Evolutionary conservation across 2,113 vertebrate species (phyloP).

Genomic region (Meleagris gallopavo): DNA sequence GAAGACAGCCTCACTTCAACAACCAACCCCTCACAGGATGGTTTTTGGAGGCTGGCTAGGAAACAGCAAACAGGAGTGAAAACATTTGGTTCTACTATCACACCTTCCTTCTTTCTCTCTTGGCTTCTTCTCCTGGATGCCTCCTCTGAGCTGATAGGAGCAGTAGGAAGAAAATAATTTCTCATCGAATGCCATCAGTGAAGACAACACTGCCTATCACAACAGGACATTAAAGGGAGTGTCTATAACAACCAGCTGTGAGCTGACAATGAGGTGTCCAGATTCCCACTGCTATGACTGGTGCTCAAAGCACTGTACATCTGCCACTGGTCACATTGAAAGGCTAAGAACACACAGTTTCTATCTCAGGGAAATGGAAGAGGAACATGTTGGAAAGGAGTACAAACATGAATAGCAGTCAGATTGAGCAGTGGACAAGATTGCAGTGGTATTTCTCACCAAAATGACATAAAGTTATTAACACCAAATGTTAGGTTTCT

Average conservation of each 20-base stretch:
- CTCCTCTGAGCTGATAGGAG: background rate
- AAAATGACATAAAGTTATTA: background rate
- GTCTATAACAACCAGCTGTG: background rate
- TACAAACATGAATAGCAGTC: accelerated
- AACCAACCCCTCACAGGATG: background rate
- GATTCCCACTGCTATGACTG: background rate
- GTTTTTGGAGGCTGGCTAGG: background rate
- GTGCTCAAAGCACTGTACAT: accelerated
- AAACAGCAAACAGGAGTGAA: background rate
- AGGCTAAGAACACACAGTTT: background rate
- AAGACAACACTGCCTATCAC: background rate
- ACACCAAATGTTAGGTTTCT: background rate
- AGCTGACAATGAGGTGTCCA: background rate
- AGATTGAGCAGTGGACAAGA: background rate
- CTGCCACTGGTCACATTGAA: background rate
- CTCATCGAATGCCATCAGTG: background rate
- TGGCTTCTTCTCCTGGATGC: background rate
- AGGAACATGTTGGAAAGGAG: background rate
- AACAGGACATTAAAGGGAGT: background rate
- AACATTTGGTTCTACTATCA: background rate
- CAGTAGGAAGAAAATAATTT: background rate
- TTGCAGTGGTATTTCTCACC: background rate
- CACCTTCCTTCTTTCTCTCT: background rate
- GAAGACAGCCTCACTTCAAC: background rate
- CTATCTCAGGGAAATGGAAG: accelerated